Evolutionary conservation across 1,140 invertebrate species (phyloP).

Genomic region (Cydia amplana): DNA sequence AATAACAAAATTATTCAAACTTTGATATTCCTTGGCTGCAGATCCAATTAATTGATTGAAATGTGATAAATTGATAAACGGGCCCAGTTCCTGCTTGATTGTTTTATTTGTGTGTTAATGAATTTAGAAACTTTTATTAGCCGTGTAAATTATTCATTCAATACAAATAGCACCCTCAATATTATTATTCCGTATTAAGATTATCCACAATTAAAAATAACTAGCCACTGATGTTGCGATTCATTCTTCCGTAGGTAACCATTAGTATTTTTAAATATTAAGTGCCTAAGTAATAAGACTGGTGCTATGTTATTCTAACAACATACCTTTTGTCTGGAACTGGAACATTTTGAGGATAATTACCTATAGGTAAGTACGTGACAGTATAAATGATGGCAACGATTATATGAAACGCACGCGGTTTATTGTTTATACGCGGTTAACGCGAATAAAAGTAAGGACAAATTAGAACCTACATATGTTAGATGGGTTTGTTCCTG

Average conservation of each 20-base stretch:
- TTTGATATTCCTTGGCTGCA: constrained; percentile 27
- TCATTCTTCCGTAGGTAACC: too few relatives aligned
- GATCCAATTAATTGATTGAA: constrained; percentile 29
- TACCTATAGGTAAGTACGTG: too few relatives aligned
- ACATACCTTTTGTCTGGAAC: too few relatives aligned
- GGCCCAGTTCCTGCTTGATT: not conserved
- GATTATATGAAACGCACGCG: too few relatives aligned
- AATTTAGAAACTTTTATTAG: not conserved
- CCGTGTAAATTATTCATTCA: not conserved
- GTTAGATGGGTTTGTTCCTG: too few relatives aligned
- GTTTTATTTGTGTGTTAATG: not conserved
- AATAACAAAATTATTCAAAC: constrained; percentile 26
- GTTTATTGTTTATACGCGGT: too few relatives aligned
- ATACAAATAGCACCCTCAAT: not conserved
- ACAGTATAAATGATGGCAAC: too few relatives aligned
- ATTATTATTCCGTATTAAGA: not conserved
- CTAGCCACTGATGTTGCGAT: not conserved
- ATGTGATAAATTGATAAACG: constrained; percentile 13
- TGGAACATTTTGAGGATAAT: too few relatives aligned
- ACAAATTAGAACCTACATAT: not conserved
- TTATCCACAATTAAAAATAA: not conserved
- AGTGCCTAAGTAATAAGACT: too few relatives aligned
- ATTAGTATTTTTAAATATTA: too few relatives aligned
- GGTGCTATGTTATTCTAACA: too few relatives aligned
- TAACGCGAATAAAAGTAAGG: not conserved